Evolutionary conservation across 1,140 invertebrate genomes (phyloP).

Genomic region (Mizuhopecten yessoensis): DNA sequence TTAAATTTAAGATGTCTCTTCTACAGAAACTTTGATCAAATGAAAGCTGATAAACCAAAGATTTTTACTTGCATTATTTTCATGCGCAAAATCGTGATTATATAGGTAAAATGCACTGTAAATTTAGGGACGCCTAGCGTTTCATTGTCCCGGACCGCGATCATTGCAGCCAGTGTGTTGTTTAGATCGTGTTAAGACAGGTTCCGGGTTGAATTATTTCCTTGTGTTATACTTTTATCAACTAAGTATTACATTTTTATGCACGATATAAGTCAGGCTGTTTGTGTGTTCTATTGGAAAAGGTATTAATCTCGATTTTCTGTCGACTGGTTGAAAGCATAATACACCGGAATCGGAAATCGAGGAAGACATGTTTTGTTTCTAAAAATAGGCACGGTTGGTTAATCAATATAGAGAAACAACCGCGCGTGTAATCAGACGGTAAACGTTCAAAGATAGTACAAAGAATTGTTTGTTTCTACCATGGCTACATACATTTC

Average conservation of each 20-base stretch:
- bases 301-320: neutral
- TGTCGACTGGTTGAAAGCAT: neutral
- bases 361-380: slow-evolving; percentile 33
- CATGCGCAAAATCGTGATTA: neutral
- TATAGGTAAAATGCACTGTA: neutral
- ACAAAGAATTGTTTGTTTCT: too few species aligned
- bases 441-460: too few species aligned
- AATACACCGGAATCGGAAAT: slow-evolving; percentile 37
- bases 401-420: too few species aligned
- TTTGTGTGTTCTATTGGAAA: neutral
- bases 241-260: neutral
- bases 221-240: neutral
- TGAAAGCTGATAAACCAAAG: neutral
- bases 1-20: neutral
- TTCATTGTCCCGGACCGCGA: slow-evolving; percentile 12
- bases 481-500: too few species aligned
- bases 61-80: neutral
- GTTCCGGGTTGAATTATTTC: slow-evolving; percentile 24
- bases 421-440: too few species aligned
- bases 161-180: neutral
- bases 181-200: slow-evolving; percentile 38
- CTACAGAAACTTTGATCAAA: neutral
- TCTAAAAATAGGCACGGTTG: slow-evolving; percentile 12
- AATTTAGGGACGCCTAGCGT: neutral
- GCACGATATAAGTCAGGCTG: neutral